Conservation (phyloP, 2,888 invertebrate genomes). For the Dexiosoma caninum region DNA sequence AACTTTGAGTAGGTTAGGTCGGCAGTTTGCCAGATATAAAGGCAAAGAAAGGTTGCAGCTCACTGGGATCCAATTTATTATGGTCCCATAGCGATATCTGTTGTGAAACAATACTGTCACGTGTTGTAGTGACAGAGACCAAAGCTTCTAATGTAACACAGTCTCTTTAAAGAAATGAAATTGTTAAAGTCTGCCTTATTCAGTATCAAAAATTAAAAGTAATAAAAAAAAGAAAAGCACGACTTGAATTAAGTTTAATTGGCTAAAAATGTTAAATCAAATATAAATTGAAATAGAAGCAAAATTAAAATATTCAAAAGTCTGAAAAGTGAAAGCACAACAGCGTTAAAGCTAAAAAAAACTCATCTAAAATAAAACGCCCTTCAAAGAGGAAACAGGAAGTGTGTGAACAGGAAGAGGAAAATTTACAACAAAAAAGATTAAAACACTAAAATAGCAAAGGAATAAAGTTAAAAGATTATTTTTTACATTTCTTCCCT, state of each 20-base stretch:
- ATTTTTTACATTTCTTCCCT: not conserved
- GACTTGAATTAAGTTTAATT: conserved; percentile 25
- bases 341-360: not conserved
- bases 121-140: too few species aligned
- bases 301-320: not conserved
- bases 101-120: too few species aligned
- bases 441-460: not conserved
- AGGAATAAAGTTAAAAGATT: not conserved
- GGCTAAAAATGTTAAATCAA: not conserved
- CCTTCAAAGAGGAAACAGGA: conserved; percentile 30
- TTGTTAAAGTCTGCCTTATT: too few species aligned
- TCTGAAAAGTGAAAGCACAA: conserved; percentile 5
- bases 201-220: too few species aligned
- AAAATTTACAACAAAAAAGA: conserved; percentile 42
- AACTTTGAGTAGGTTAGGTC: too few species aligned
- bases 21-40: too few species aligned
- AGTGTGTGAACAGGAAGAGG: conserved; percentile 35
- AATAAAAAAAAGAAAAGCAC: too few species aligned
- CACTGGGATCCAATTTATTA: too few species aligned
- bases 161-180: too few species aligned
- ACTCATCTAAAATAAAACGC: conserved; percentile 7
- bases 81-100: too few species aligned
- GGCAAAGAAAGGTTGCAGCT: too few species aligned
- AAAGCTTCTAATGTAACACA: too few species aligned
- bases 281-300: not conserved